Conservation (phyloP, 2,797 vertebrate species). For the Sebastes trivittatus region DNA sequence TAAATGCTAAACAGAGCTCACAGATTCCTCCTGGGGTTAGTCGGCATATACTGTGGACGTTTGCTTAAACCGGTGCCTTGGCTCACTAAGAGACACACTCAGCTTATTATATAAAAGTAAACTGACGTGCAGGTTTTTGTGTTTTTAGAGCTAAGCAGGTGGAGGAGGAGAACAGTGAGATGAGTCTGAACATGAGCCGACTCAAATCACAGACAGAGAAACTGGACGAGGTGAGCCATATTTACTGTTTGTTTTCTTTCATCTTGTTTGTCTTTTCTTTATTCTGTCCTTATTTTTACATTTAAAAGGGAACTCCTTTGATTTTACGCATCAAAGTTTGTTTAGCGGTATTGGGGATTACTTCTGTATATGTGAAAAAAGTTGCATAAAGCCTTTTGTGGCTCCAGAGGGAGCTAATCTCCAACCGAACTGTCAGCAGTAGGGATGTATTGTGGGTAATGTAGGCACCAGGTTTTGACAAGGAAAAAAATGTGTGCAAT, state of each 20-base stretch:
- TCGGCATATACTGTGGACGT: background rate
- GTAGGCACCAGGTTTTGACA: background rate
- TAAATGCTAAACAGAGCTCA: conserved; percentile 5
- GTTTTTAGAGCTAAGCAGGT: conserved; percentile 87
- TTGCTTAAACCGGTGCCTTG: too few species aligned
- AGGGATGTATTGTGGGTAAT: too few species aligned
- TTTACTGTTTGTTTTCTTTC: background rate
- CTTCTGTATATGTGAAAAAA: too few species aligned
- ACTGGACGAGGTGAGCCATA: conserved; percentile 88
- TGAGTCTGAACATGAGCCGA: conserved; percentile 83
- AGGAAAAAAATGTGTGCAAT: background rate
- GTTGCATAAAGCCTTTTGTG: too few species aligned
- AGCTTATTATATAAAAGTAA: background rate
- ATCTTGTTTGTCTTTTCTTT: background rate
- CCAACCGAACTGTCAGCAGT: too few species aligned
- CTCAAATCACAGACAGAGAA: conserved; percentile 93
- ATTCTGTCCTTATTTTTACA: background rate
- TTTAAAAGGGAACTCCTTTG: background rate
- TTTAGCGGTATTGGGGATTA: too few species aligned
- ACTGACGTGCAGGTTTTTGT: conserved; percentile 13
- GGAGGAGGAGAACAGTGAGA: conserved; percentile 91
- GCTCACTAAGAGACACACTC: background rate
- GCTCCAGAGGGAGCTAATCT: too few species aligned
- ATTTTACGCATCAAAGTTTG: background rate
- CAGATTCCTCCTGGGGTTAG: conserved; percentile 1